Conservation (phyloP, 2,113 vertebrate species). For the Dicentrarchus labrax region DNA sequence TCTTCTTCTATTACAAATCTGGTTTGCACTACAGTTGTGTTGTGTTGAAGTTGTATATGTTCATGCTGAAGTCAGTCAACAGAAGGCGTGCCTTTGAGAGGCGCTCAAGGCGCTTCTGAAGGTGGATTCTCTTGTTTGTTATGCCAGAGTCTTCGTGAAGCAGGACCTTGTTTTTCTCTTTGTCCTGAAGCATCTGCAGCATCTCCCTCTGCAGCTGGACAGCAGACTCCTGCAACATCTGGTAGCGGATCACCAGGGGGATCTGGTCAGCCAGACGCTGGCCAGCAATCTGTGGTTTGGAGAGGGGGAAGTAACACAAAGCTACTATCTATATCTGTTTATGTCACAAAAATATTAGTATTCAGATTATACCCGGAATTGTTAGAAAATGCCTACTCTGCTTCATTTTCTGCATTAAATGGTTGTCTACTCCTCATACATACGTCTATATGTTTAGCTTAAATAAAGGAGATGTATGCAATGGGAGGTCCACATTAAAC, state of each 20-base stretch:
- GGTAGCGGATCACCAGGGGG: conserved; percentile 86
- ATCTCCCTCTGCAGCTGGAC: conserved; percentile 79
- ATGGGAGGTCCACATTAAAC: too few relatives aligned
- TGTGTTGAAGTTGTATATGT: conserved; percentile 54
- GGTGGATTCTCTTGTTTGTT: conserved; percentile 66
- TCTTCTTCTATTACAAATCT: neutral
- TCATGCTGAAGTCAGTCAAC: conserved; percentile 76
- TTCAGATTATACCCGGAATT: too few relatives aligned
- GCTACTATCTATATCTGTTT: neutral
- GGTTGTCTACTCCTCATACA: too few relatives aligned
- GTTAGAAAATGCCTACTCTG: too few relatives aligned
- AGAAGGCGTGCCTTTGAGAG: conserved; percentile 79
- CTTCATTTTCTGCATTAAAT: too few relatives aligned
- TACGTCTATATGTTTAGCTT: too few relatives aligned
- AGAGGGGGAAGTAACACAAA: neutral
- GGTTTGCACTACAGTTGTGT: neutral
- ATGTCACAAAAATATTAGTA: neutral
- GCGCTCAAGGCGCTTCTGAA: conserved; percentile 71
- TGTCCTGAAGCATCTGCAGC: conserved; percentile 85
- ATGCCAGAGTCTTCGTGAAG: conserved; percentile 83
- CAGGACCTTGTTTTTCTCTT: conserved; percentile 56
- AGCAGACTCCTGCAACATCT: conserved; percentile 78
- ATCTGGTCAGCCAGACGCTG: conserved; percentile 86
- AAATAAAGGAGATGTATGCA: too few relatives aligned
- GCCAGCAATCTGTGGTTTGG: conserved; percentile 78